Percentiles rank a stretch among this genome's conserved stretches.
These are phyloP conservation scores for Calonectris borealis DNA, from an alignment of 2,113 vertebrate species.

Conservation along the genomic window DNA sequence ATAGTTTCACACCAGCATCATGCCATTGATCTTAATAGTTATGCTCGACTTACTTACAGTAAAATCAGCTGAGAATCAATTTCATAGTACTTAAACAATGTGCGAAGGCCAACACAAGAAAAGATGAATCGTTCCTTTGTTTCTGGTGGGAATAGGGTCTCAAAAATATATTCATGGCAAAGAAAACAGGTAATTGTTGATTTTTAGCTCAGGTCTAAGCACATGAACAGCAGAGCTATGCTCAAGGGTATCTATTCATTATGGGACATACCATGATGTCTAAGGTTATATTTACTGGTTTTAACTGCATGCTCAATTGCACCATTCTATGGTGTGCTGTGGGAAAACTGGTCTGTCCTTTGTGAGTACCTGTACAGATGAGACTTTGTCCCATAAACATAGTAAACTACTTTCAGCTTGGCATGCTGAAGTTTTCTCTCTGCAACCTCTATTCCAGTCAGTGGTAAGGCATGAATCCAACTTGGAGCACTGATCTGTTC, in stretches of 20 bases:
- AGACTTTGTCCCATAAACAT: conserved; percentile 34
- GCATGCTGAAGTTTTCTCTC: not conserved
- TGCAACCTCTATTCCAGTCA: not conserved
- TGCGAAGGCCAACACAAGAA: not conserved
- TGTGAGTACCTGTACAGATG: conserved; percentile 45
- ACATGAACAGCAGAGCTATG: not conserved
- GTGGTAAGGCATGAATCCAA: conserved; percentile 32
- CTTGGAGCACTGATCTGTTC: conserved; percentile 39
- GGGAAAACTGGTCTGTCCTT: conserved; percentile 11
- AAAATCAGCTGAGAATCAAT: not conserved
- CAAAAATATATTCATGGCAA: not conserved
- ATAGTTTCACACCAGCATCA: not conserved
- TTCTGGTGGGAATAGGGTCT: not conserved
- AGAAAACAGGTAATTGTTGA: not conserved
- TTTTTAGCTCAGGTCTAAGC: not conserved
- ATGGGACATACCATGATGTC: not conserved
- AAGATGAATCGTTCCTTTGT: not conserved
- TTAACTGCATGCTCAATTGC: not conserved
- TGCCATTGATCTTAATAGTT: not conserved
- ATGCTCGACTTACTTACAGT: not conserved
- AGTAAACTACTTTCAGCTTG: conserved; percentile 39
- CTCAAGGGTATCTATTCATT: not conserved
- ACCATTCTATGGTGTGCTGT: not conserved
- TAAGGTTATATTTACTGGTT: not conserved
- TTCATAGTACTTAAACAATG: not conserved